phyloP scores from a whole-genome alignment of 2,888 invertebrate genomes.

The Silvanus unidentatus region DNA sequence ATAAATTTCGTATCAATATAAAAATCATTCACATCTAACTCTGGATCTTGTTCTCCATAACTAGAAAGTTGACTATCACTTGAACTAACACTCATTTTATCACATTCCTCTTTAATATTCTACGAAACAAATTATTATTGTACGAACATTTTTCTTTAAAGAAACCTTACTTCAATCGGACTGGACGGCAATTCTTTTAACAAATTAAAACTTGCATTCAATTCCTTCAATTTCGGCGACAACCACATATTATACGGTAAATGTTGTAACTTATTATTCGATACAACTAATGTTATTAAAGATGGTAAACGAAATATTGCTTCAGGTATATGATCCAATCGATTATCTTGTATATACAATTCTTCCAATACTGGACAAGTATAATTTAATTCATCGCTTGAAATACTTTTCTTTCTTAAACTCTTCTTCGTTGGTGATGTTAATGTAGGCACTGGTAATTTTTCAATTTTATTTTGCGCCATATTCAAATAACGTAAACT shows the following conservation, averaged over 20 bases:
- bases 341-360: conserved; percentile 86
- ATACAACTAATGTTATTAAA: conserved; percentile 79
- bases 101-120: conserved; percentile 37
- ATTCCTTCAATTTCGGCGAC: conserved; percentile 76
- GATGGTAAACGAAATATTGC: conserved; percentile 76
- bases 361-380: conserved; percentile 81
- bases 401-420: conserved; percentile 32
- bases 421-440: conserved; percentile 34
- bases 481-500: conserved; percentile 73
- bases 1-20: conserved; percentile 34
- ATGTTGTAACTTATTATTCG: conserved; percentile 83
- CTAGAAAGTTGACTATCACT: conserved; percentile 46
- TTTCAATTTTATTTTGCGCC: conserved; percentile 82
- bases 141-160: not conserved
- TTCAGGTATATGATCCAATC: conserved; percentile 74
- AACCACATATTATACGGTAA: conserved; percentile 83
- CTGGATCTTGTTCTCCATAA: conserved; percentile 38
- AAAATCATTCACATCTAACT: conserved; percentile 37
- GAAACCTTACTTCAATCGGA: not conserved
- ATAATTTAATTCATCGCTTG: conserved; percentile 47
- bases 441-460: conserved; percentile 54
- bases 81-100: conserved; percentile 43
- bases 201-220: conserved; percentile 85
- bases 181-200: conserved; percentile 65
- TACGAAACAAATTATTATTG: conserved; percentile 16